Evolutionary conservation across 2,888 invertebrate genomes (phyloP).

Genomic region (Ophraella communa): DNA sequence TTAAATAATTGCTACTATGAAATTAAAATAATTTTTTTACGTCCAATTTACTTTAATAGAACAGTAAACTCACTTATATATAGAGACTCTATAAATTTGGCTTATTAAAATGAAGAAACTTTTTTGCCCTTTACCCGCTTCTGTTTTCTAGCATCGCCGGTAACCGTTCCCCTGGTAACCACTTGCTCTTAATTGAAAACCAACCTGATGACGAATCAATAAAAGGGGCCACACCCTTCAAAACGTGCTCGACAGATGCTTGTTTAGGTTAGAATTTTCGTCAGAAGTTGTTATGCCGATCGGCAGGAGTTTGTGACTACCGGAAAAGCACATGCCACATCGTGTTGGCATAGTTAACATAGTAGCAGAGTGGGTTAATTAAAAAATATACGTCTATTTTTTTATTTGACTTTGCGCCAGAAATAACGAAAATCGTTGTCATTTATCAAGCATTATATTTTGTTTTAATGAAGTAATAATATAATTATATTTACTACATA

Average conservation of each 20-base stretch:
- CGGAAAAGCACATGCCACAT: constrained; percentile 12
- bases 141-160: constrained; percentile 37
- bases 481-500: no score
- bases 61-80: background rate
- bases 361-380: no score
- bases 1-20: no score
- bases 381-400: no score
- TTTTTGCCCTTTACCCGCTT: constrained; percentile 13
- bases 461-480: no score
- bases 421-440: no score
- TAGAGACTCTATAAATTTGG: background rate
- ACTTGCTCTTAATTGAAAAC: constrained; percentile 63
- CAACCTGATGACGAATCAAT: constrained; percentile 63
- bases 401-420: no score
- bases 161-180: constrained; percentile 60
- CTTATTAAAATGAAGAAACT: background rate
- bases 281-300: constrained; percentile 13
- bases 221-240: constrained; percentile 52
- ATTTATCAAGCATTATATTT: no score
- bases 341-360: constrained; percentile 2
- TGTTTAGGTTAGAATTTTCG: constrained; percentile 36
- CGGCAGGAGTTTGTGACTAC: constrained; percentile 14
- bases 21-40: no score
- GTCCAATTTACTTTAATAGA: no score
- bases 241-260: constrained; percentile 41